Conservation (phyloP, 1,140 invertebrate genomes). For the Drosophila ogumai region DNA sequence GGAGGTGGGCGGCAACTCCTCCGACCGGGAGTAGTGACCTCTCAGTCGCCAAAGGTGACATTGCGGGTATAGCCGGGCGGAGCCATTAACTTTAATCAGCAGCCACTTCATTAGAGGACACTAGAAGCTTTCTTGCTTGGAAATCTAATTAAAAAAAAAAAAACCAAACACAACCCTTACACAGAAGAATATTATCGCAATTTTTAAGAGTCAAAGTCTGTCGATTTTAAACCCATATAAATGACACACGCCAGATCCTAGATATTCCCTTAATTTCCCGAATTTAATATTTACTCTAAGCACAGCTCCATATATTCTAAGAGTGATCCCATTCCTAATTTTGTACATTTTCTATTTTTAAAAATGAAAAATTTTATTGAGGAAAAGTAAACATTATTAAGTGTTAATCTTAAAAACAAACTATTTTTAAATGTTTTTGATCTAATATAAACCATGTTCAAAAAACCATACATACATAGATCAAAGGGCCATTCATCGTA, state of each 20-base stretch:
- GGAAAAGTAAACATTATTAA: not conserved
- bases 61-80: constrained; percentile 1
- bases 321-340: constrained; percentile 3
- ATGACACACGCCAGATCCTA: not conserved
- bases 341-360: not conserved
- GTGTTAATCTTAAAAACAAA: constrained; percentile 2
- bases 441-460: not conserved
- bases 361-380: not conserved
- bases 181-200: not conserved
- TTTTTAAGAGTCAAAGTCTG: not conserved
- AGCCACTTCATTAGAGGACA: constrained; percentile 33
- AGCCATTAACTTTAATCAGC: constrained; percentile 35
- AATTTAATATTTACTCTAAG: not conserved
- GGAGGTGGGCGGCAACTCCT: constrained; percentile 23
- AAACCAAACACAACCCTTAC: not conserved
- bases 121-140: constrained; percentile 29
- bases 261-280: not conserved
- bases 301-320: constrained; percentile 1
- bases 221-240: not conserved
- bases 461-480: not conserved
- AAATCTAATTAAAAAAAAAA: constrained; percentile 11
- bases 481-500: not conserved
- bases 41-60: constrained; percentile 11
- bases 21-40: constrained; percentile 39
- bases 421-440: not conserved